Conservation (phyloP, 2,888 invertebrate genomes). For the Isotomurus palustris region DNA sequence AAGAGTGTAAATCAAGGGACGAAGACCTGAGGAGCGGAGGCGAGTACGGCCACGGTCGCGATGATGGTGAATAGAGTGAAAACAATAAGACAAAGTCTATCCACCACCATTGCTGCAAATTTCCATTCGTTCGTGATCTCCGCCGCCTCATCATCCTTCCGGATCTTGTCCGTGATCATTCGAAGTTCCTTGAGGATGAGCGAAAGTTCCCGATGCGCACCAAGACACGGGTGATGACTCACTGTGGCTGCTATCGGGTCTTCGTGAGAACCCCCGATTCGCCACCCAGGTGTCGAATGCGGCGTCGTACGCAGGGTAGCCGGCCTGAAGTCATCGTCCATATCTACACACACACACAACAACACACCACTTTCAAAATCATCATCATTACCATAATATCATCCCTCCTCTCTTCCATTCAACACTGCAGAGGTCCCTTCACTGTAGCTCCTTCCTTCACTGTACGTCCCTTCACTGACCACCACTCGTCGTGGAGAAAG, state of each 20-base stretch:
- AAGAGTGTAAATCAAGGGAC: constrained; percentile 43
- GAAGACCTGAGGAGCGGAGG: constrained; percentile 77
- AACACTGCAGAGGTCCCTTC: too few species aligned
- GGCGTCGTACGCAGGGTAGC: constrained; percentile 59
- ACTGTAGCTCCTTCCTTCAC: too few species aligned
- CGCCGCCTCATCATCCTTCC: constrained; percentile 89
- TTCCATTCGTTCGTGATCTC: constrained; percentile 98
- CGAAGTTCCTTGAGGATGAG: constrained; percentile 87
- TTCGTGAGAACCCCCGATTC: constrained; percentile 58
- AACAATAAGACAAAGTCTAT: constrained; percentile 98
- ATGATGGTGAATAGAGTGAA: constrained; percentile 98
- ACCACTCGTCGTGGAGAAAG: too few species aligned
- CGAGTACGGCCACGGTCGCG: constrained; percentile 93
- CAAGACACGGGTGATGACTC: constrained; percentile 63
- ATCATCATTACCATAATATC: neutral
- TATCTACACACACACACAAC: constrained; percentile 57
- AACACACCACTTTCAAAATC: neutral
- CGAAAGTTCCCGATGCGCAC: constrained; percentile 88
- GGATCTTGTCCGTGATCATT: constrained; percentile 88
- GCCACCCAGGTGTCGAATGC: constrained; percentile 52
- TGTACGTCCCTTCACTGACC: too few species aligned
- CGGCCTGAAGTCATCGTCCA: constrained; percentile 92
- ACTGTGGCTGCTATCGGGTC: constrained; percentile 59
- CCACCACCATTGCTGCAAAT: constrained; percentile 96
- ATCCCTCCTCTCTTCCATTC: too few species aligned